Percentiles rank a stretch among this genome's conserved stretches.
Evolutionary conservation across 2,888 invertebrate species (phyloP).

Genomic region (Uropetala carovei): DNA sequence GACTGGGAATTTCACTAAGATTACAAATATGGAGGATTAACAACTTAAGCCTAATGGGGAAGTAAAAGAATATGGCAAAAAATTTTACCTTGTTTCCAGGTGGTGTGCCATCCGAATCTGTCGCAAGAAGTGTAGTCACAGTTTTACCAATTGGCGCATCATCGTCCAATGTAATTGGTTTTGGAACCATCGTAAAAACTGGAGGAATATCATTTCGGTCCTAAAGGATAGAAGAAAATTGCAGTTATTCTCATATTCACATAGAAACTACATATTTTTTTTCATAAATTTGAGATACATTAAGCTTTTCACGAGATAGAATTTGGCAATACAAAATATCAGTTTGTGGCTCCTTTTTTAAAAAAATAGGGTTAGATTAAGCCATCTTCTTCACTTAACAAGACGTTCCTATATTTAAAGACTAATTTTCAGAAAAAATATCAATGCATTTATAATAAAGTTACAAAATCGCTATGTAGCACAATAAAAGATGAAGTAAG

Average conservation of each 20-base stretch:
- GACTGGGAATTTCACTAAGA: not conserved
- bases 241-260: not conserved
- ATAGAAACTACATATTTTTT: too few relatives aligned
- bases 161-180: slow-evolving; percentile 90
- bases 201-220: slow-evolving; percentile 94
- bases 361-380: too few relatives aligned
- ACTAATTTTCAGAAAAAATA: too few relatives aligned
- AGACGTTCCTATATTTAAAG: too few relatives aligned
- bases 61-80: not conserved
- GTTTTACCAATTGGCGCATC: slow-evolving; percentile 88
- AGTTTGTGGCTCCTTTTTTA: too few relatives aligned
- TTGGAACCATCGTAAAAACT: slow-evolving; percentile 88
- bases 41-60: not conserved
- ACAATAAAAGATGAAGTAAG: too few relatives aligned
- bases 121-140: slow-evolving; percentile 87
- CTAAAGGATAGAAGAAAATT: slow-evolving; percentile 74
- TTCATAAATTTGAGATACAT: too few relatives aligned
- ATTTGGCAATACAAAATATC: too few relatives aligned
- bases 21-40: not conserved
- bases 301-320: too few relatives aligned
- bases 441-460: too few relatives aligned
- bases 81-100: slow-evolving; percentile 85
- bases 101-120: slow-evolving; percentile 89
- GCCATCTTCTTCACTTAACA: too few relatives aligned
- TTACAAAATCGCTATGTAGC: too few relatives aligned